Evolutionary conservation across 2,888 invertebrate genomes (phyloP), one percentile per base, ranked within the genome.

Genomic region (Taenaris catops): DNA sequence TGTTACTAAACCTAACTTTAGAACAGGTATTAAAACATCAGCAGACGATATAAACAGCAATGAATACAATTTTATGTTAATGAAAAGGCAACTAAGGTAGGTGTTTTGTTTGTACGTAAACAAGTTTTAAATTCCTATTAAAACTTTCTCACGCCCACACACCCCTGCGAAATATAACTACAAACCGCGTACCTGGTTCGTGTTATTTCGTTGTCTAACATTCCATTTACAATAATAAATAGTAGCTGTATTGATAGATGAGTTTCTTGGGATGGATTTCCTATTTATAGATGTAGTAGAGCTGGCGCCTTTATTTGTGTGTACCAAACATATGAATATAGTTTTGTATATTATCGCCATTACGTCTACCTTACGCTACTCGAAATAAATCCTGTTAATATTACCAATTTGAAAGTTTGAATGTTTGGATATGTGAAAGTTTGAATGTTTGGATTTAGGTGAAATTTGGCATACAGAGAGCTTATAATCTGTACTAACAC

Each of bases 131-230:
- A 69, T 67, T 63, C 60, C 55, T 59, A 36, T 65, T 59, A 59
- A 60, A 69, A 73, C 63, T 74, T 74, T 76, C 73, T 66, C 73
- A 72, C 70, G 69, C 52, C 57, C 48, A 49, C n/a, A n/a, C 49
- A 28, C 48, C 45, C 43, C 46, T 48, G 40, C 50, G 46, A 48
- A 51, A 54, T 50, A 55, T 65, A 62, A 68, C 65, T 56, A 63
- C 14, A 31, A 39, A 29, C 42, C 44, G 48, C 48, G 55, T 49
- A 41, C 66, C 72, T 71, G 73, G 52, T 69, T 67, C 53, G 52
- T 61, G 60, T 70, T 56, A 51, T 58, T 51, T 58, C 54, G 44
- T 50, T 47, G 48, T 43, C 42, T 40, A 43, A 49, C 57, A 60
- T 50, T 55, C 56, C 44, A 48, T 18, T 17, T 18, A 49, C 47